Conservation (phyloP, 35 echinoderm and acorn worm species). For the Eucidaris tribuloides region DNA sequence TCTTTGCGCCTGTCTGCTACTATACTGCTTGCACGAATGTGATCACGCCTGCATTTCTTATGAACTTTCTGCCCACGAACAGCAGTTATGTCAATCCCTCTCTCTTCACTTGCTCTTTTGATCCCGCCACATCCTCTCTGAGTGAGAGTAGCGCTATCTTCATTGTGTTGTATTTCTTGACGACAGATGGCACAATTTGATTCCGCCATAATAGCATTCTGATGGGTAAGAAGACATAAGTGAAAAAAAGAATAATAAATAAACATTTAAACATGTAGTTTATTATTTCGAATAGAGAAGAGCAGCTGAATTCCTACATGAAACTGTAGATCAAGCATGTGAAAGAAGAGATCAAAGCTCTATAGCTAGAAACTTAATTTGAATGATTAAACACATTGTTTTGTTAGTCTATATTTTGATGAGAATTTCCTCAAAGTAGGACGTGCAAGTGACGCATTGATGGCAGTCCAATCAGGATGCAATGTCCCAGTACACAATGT, state of each 20-base stretch:
- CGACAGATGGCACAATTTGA: constrained; percentile 7
- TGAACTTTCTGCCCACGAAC: constrained; percentile 13
- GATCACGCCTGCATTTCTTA: constrained; percentile 10
- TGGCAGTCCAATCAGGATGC: neutral
- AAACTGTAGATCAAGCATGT: neutral
- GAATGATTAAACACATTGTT: neutral
- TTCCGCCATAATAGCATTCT: neutral
- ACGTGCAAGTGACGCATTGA: neutral
- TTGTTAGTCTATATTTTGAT: neutral
- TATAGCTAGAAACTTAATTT: neutral
- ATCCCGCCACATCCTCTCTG: constrained; percentile 17
- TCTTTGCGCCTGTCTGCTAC: neutral
- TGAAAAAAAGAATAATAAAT: too few species aligned
- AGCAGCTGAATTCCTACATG: neutral
- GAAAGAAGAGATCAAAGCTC: neutral
- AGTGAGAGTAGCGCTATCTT: constrained; percentile 25
- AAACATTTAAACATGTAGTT: neutral
- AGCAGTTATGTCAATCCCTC: neutral
- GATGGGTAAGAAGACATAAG: neutral
- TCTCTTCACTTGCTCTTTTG: neutral
- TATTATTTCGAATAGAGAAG: neutral
- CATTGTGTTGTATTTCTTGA: neutral
- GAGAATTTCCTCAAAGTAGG: neutral
- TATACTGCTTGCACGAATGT: neutral
- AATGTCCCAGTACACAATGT: neutral